These are phyloP conservation scores for Beris chalybata DNA, from an alignment of 2,888 invertebrate genomes.

Conservation along the genomic window DNA sequence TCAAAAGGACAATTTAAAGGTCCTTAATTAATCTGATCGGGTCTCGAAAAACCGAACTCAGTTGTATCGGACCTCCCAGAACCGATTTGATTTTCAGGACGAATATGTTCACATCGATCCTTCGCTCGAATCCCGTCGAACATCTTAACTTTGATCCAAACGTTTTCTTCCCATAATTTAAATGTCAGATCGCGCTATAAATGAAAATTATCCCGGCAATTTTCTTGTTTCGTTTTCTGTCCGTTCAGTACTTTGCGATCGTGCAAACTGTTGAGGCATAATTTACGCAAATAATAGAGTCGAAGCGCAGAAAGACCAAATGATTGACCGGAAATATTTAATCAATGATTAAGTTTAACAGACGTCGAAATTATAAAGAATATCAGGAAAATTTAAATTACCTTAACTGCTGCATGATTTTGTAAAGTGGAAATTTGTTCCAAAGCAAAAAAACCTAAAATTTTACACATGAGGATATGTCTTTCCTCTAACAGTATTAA, in stretches of 20 bases:
- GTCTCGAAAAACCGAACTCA: background rate
- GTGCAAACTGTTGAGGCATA: constrained; percentile 23
- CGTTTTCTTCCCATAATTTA: constrained; percentile 31
- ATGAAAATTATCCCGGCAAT: constrained; percentile 31
- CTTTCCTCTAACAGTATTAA: too few relatives aligned
- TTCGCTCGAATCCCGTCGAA: background rate
- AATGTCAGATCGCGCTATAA: constrained; percentile 29
- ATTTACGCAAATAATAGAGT: constrained; percentile 27
- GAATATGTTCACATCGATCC: background rate
- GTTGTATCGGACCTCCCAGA: background rate
- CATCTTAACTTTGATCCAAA: constrained; percentile 7
- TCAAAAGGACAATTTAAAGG: constrained; percentile 28
- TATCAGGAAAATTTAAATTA: too few relatives aligned
- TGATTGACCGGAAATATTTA: constrained; percentile 29
- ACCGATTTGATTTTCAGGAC: background rate
- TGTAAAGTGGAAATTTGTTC: background rate
- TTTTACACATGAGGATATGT: background rate
- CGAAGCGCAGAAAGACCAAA: constrained; percentile 14
- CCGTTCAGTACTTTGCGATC: constrained; percentile 21
- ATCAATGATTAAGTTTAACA: constrained; percentile 14
- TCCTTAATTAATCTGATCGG: constrained; percentile 17
- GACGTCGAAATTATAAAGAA: too few relatives aligned
- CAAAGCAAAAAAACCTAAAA: background rate
- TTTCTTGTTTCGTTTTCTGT: constrained; percentile 23
- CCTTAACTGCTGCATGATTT: background rate